Evolutionary conservation across 1,140 invertebrate genomes (phyloP).

Genomic region (Theocolax elegans): DNA sequence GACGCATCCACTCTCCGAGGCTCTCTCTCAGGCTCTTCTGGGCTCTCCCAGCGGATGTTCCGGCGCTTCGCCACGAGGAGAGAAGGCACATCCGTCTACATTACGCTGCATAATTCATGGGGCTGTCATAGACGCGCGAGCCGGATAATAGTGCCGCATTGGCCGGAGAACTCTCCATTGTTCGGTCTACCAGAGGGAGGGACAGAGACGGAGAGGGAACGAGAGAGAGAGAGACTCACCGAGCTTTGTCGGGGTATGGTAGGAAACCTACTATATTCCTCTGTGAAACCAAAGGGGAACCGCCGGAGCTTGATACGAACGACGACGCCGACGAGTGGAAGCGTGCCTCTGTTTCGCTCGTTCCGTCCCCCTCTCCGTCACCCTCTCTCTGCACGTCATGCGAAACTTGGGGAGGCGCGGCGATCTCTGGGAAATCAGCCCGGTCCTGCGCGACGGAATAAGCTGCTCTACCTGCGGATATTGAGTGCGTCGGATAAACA

Average conservation of each 20-base stretch:
- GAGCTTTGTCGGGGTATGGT: not conserved
- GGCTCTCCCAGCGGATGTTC: not conserved
- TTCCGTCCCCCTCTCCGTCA: too few relatives aligned
- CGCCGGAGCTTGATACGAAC: too few relatives aligned
- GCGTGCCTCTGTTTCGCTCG: too few relatives aligned
- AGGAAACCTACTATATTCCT: too few relatives aligned
- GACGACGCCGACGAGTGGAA: too few relatives aligned
- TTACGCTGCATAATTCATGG: slow-evolving; percentile 66
- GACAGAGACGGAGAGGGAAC: not conserved
- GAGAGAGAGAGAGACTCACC: not conserved
- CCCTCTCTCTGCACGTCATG: too few relatives aligned
- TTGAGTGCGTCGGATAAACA: slow-evolving; percentile 28
- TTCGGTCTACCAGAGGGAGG: not conserved
- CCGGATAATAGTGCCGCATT: slow-evolving; percentile 62
- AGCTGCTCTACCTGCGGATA: slow-evolving; percentile 18
- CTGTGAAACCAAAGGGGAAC: too few relatives aligned
- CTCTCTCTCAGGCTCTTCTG: too few relatives aligned
- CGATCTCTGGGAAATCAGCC: not conserved
- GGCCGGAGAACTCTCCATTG: slow-evolving; percentile 45
- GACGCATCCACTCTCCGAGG: slow-evolving; percentile 38
- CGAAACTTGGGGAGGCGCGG: too few relatives aligned
- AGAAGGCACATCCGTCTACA: slow-evolving; percentile 60
- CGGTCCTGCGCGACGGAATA: slow-evolving; percentile 26
- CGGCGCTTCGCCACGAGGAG: not conserved
- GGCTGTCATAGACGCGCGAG: slow-evolving; percentile 64